Evolutionary conservation across 2,797 vertebrate genomes (phyloP).

Genomic region (Halcyon leucocephala): DNA sequence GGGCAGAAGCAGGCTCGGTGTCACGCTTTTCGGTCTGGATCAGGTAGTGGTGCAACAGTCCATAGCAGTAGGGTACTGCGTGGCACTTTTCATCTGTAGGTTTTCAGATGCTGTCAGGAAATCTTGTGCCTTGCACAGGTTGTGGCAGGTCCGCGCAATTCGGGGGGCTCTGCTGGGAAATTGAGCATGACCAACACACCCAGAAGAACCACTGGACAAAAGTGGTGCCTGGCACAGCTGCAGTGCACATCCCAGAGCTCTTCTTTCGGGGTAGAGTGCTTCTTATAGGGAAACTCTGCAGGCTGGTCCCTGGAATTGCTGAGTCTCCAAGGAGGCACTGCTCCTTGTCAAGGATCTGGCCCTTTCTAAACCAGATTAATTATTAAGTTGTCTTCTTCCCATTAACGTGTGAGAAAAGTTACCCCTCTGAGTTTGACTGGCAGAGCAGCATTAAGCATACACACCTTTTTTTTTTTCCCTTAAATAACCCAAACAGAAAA

Average conservation of each 20-base stretch:
- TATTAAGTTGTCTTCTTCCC: neutral
- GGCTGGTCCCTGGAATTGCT: neutral
- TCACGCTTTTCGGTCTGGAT: neutral
- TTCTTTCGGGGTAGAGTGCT: neutral
- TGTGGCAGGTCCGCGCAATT: conserved; percentile 2
- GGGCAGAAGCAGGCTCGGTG: neutral
- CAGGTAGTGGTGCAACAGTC: neutral
- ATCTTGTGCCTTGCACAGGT: neutral
- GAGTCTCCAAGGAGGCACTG: neutral
- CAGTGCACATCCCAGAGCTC: neutral
- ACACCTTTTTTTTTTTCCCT: neutral
- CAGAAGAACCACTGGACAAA: neutral
- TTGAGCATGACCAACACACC: neutral
- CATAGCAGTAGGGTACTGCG: neutral
- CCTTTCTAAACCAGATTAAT: neutral
- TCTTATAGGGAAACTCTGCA: fast-evolving
- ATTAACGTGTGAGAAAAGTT: conserved; percentile 38
- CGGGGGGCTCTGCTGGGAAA: conserved; percentile 13
- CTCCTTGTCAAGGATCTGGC: neutral
- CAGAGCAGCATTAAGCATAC: neutral
- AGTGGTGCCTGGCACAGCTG: neutral
- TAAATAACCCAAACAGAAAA: conserved; percentile 46
- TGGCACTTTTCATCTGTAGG: conserved; percentile 35
- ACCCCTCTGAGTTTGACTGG: conserved; percentile 24
- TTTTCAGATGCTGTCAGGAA: conserved; percentile 25